Base-by-base conservation (phyloP, 2,888 invertebrate species). In the Piscicola geometra region DNA sequence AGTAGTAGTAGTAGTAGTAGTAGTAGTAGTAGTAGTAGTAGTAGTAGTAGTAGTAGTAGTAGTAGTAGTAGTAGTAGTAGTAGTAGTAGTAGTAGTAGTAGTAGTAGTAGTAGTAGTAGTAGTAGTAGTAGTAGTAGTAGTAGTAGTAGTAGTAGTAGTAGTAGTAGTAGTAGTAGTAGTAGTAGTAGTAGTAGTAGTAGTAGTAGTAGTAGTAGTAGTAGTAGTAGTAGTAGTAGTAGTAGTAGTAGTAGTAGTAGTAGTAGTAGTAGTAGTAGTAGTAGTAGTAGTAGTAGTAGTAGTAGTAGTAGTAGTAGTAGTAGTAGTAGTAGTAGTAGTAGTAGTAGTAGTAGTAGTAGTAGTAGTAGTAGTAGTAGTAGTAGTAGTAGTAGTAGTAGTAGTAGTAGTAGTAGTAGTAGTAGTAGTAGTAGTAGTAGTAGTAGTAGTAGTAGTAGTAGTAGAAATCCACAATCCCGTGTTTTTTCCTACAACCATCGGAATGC, bases 181-280 rank as follows among this genome's bases (percentile, higher is more conserved):
- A 69, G 35, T 69, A 69, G 70, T 69, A 69, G 70, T 69, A 69
- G 70, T 69, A 35, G 70, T 69, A 69, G 70, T 69, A 32, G 70
- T 69, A 36, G 70, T 69, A 32, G 70, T 36, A 35, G 36, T 69
- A 32, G 70, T 69, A 32, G 70, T 69, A 36, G 70, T 32, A 69
- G 70, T 35, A 36, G 70, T 69, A 32, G 70, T 69, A 32, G 70
- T 32, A 41, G 70, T 35, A 36, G 70, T 35, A 36, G 70, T 32
- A 69, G 70, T 35, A 36, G 70, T 69, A 25, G 70, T 35, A 36
- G 70, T 32, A 69, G 70, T 35, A 36, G 70, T 35, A 36, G 70
- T 35, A 36, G 70, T 32, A 69, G 70, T 69, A 32, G 70, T 35
- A 36, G 70, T 69, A 36, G 70, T 36, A 35, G 70, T 69, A 36